These are phyloP conservation scores for Apostichopus californicus DNA, from an alignment of 35 echinoderm and acorn worm genomes.

Conservation along the genomic window DNA sequence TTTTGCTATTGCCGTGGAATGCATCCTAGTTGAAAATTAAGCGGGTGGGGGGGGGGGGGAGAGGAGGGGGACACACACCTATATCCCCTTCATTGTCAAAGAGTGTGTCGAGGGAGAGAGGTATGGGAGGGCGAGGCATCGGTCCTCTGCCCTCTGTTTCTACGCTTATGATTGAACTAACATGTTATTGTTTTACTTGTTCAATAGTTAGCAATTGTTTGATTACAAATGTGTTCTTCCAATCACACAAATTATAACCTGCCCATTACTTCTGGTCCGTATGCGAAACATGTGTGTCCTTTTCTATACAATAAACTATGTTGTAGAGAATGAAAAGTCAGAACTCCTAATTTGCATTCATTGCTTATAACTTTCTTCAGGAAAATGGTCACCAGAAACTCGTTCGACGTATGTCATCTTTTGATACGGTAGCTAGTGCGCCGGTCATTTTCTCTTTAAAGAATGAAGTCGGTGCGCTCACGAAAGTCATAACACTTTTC, in stretches of 20 bases:
- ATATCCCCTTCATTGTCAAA: too few species aligned
- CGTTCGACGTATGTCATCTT: slow-evolving; percentile 63
- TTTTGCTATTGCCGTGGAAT: too few species aligned
- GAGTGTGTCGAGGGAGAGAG: too few species aligned
- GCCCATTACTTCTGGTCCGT: neutral
- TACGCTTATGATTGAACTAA: too few species aligned
- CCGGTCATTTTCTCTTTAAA: slow-evolving; percentile 75
- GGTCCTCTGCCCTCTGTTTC: too few species aligned
- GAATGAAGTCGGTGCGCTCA: slow-evolving; percentile 71
- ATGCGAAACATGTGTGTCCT: neutral
- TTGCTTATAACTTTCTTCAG: slow-evolving; percentile 6
- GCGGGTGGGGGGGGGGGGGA: too few species aligned
- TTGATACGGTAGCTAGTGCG: slow-evolving; percentile 63
- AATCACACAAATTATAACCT: neutral
- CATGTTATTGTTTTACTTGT: neutral
- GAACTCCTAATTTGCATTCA: neutral
- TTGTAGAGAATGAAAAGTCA: neutral
- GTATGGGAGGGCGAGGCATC: too few species aligned
- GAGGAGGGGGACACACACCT: too few species aligned
- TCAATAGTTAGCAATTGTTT: neutral
- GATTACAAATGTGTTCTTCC: neutral
- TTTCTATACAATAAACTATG: neutral
- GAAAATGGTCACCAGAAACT: slow-evolving; percentile 26
- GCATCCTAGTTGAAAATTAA: too few species aligned
- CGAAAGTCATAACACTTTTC: slow-evolving; percentile 63